phyloP scores from a whole-genome alignment of 1,140 invertebrate species.

The Hirudo medicinalis region DNA sequence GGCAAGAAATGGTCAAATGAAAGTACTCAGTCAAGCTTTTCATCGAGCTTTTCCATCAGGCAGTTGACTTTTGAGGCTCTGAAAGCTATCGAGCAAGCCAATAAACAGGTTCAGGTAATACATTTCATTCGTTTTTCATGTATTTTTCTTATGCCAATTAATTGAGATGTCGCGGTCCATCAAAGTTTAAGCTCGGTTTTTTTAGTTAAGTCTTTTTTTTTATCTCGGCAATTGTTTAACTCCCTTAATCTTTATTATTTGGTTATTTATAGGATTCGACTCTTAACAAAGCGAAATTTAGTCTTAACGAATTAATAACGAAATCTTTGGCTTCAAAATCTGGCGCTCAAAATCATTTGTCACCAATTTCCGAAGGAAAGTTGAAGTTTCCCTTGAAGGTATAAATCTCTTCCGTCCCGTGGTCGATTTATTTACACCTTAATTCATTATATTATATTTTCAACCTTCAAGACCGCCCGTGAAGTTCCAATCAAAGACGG shows the following conservation, averaged over 20 bases:
- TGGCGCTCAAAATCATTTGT: neutral
- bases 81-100: neutral
- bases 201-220: neutral
- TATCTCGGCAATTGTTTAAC: no score
- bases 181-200: neutral
- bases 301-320: neutral
- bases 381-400: no score
- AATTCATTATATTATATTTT: neutral
- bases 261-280: neutral
- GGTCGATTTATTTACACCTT: neutral
- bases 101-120: neutral
- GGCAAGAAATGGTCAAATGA: no score
- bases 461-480: neutral
- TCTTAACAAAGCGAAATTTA: neutral
- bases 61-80: constrained; percentile 11
- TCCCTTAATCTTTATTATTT: neutral
- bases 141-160: neutral
- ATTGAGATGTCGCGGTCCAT: neutral
- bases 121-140: neutral
- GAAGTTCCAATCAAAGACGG: neutral
- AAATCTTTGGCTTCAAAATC: constrained; percentile 6
- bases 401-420: neutral
- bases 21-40: no score
- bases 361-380: neutral
- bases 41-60: neutral